These are phyloP conservation scores for Syncerus caffer DNA, from an alignment of 2,797 vertebrate species.

Conservation along the genomic window DNA sequence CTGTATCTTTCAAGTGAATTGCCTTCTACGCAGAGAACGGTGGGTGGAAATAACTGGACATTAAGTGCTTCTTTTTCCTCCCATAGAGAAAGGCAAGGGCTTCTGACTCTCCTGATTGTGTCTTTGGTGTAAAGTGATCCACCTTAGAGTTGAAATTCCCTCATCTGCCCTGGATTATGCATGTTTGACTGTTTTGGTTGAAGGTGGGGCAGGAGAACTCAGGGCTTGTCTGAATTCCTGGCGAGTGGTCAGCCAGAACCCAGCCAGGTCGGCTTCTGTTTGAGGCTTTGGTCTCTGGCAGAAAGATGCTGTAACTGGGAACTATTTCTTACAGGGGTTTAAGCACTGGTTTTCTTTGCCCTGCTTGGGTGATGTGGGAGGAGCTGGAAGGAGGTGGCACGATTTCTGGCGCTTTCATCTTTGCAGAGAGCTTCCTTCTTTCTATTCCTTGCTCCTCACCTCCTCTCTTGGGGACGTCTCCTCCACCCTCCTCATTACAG, in stretches of 20 bases:
- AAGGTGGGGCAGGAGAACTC: neutral
- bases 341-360: neutral
- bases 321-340: neutral
- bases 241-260: neutral
- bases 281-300: neutral
- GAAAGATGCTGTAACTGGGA: neutral
- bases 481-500: neutral
- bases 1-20: neutral
- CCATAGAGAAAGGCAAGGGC: neutral
- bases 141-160: neutral
- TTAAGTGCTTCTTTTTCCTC: neutral
- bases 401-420: neutral
- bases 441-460: neutral
- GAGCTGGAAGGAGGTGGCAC: neutral
- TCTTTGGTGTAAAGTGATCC: neutral
- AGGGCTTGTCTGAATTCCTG: neutral
- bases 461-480: neutral
- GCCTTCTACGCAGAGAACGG: neutral
- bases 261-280: neutral
- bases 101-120: neutral
- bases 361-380: accelerated
- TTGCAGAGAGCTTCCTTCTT: neutral
- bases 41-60: neutral
- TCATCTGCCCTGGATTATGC: neutral
- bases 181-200: neutral